Percentiles rank a stretch among this genome's conserved stretches.
phyloP scores from a whole-genome alignment of 2,888 invertebrate genomes.

The Chironomus riparius region DNA sequence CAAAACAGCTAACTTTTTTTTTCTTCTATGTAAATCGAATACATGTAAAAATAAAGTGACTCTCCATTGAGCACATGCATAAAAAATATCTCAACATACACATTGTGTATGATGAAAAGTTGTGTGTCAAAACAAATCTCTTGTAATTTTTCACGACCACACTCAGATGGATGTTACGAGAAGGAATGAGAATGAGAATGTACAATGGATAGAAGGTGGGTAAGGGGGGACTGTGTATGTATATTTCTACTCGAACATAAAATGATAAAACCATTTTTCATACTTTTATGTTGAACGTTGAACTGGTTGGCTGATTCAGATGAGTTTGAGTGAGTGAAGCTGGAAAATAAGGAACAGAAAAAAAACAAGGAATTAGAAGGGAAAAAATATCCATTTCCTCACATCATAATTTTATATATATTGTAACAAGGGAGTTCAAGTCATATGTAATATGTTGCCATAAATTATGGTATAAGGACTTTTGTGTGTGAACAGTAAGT shows the following conservation, averaged over 20 bases:
- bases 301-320: too few species aligned
- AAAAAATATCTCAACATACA: neutral
- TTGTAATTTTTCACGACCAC: constrained; percentile 9
- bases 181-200: neutral
- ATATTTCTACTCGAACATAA: neutral
- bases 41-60: constrained; percentile 3
- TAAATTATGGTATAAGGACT: constrained; percentile 15
- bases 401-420: neutral
- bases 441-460: constrained; percentile 14
- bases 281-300: constrained; percentile 7
- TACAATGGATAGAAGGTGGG: neutral
- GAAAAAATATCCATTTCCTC: neutral
- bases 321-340: neutral
- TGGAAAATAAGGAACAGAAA: neutral
- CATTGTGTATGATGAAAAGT: neutral
- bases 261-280: constrained; percentile 25
- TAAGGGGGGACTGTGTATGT: neutral
- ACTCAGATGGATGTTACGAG: neutral
- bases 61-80: neutral
- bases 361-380: neutral
- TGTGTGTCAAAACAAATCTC: constrained; percentile 22
- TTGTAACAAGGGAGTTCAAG: neutral
- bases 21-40: neutral
- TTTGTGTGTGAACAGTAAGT: neutral
- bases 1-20: neutral